A percentile compares a stretch with the other conserved stretches of the same genome.
Evolutionary conservation across 2,113 vertebrate species (phyloP).

Genomic region (Merops nubicus): DNA sequence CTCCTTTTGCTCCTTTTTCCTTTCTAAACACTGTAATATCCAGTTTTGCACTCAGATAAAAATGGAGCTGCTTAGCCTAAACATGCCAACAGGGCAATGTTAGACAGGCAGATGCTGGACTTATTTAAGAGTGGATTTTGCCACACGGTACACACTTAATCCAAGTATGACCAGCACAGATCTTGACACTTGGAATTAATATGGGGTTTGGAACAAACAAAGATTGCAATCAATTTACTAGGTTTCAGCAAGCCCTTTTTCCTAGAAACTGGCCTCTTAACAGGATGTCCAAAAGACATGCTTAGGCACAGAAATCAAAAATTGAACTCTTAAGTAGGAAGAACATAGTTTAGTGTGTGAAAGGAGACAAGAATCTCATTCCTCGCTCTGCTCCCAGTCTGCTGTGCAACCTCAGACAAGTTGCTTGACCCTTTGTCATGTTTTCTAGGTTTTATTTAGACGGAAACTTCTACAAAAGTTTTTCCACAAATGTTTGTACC

Average conservation of each 20-base stretch:
- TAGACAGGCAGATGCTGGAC: neutral
- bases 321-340: neutral
- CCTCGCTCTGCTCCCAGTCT: neutral
- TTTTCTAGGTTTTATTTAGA: neutral
- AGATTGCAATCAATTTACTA: neutral
- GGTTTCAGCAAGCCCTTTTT: neutral
- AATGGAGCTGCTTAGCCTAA: neutral
- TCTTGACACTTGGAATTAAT: neutral
- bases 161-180: conserved; percentile 18
- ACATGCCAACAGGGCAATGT: neutral
- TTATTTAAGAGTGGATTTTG: neutral
- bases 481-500: neutral
- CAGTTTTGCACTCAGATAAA: neutral
- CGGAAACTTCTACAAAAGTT: neutral
- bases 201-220: neutral
- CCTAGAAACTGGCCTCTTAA: conserved; percentile 10
- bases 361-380: neutral
- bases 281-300: neutral
- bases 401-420: neutral
- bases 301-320: neutral
- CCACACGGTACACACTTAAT: neutral
- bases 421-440: neutral
- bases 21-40: neutral
- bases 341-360: neutral
- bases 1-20: neutral